Evolutionary conservation across 2,797 vertebrate genomes (phyloP).

Genomic region (Chaetodon trifasciatus): DNA sequence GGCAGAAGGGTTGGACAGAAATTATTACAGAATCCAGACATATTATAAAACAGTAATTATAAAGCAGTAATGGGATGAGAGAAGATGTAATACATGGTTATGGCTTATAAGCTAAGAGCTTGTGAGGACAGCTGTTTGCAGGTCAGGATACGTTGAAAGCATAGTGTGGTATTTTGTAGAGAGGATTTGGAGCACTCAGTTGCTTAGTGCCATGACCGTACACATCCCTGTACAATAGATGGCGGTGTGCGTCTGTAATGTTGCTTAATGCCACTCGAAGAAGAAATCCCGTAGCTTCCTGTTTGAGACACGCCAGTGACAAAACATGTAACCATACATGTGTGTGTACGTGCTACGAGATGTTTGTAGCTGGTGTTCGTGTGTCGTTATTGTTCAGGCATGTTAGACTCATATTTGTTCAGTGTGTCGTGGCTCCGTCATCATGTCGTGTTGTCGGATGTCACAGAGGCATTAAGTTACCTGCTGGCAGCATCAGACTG

Average conservation of each 20-base stretch:
- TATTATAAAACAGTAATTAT: too few species aligned
- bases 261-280: neutral
- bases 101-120: too few species aligned
- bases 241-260: neutral
- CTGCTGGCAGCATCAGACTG: neutral
- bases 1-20: too few species aligned
- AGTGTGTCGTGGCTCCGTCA: too few species aligned
- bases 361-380: neutral
- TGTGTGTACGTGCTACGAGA: neutral
- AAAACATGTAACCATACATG: too few species aligned
- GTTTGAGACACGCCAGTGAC: rapidly evolving
- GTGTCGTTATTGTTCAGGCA: neutral
- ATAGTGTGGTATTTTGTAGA: too few species aligned
- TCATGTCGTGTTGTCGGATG: rapidly evolving
- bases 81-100: too few species aligned
- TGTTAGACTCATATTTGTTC: neutral
- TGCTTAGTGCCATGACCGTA: neutral
- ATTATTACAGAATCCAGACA: too few species aligned
- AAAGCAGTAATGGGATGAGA: too few species aligned
- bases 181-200: neutral
- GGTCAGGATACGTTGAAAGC: too few species aligned
- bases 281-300: neutral
- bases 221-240: neutral
- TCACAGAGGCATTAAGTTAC: rapidly evolving
- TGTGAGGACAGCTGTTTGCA: too few species aligned